Percentiles rank a stretch among this genome's conserved stretches.
Evolutionary conservation across 1,140 invertebrate species (phyloP).

Genomic region (Myzus persicae): DNA sequence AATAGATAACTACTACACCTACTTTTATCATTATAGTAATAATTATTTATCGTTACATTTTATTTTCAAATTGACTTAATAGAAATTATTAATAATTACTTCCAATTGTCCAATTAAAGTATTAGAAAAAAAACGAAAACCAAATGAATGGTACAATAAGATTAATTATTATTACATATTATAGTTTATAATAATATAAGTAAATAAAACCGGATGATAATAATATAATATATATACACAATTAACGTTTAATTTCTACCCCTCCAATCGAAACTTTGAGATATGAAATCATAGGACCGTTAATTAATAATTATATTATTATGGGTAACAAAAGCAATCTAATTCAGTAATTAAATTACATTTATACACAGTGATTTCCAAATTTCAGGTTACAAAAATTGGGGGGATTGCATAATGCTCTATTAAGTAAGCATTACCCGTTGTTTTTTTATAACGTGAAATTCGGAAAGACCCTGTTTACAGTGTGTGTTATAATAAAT

Average conservation of each 20-base stretch:
- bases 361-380: constrained; percentile 21
- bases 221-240: neutral
- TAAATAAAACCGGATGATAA: neutral
- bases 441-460: neutral
- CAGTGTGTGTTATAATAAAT: neutral
- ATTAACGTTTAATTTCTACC: neutral
- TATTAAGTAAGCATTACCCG: neutral
- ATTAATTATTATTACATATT: neutral
- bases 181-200: neutral
- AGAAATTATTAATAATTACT: neutral
- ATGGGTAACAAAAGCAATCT: neutral
- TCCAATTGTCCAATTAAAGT: neutral
- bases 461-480: constrained; percentile 21
- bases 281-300: neutral
- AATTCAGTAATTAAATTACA: neutral
- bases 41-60: neutral
- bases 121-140: neutral
- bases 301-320: neutral
- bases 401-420: neutral
- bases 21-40: neutral
- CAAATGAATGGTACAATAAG: neutral
- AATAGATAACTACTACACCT: neutral
- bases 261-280: neutral
- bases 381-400: constrained; percentile 6
- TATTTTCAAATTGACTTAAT: neutral